phyloP scores from a whole-genome alignment of 2,888 invertebrate genomes.

The Oconnorella tubifera region DNA sequence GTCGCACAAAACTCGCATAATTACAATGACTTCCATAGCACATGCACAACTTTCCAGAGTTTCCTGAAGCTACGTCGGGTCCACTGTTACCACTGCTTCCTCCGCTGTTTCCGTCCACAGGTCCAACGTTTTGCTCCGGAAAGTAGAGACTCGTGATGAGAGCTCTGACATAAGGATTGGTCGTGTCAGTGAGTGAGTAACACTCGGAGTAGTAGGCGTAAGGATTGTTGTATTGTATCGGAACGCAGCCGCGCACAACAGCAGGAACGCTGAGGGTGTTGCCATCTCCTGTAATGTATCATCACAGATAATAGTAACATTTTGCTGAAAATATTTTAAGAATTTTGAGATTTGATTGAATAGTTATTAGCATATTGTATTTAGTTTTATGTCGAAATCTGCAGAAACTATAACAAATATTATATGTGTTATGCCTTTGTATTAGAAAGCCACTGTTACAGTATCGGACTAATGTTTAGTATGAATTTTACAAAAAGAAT shows the following conservation, averaged over 20 bases:
- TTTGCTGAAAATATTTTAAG: no score
- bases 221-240: neutral
- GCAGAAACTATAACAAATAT: no score
- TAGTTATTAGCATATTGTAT: no score
- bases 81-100: no score
- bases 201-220: neutral
- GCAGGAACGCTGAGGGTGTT: neutral
- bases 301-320: no score
- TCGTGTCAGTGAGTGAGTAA: neutral
- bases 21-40: neutral
- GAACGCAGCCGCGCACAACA: neutral
- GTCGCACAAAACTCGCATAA: neutral
- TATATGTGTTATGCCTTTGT: no score
- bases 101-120: neutral
- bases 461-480: no score
- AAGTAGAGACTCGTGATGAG: neutral
- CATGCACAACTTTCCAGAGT: neutral
- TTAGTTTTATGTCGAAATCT: no score
- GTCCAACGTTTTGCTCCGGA: neutral
- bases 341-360: no score
- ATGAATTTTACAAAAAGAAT: no score
- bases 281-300: neutral
- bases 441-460: no score
- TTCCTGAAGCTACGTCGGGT: neutral
- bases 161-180: neutral